Conservation (phyloP, 30 jellyfish, hydroid and myxozoan species). For the Aurelia sp. region DNA sequence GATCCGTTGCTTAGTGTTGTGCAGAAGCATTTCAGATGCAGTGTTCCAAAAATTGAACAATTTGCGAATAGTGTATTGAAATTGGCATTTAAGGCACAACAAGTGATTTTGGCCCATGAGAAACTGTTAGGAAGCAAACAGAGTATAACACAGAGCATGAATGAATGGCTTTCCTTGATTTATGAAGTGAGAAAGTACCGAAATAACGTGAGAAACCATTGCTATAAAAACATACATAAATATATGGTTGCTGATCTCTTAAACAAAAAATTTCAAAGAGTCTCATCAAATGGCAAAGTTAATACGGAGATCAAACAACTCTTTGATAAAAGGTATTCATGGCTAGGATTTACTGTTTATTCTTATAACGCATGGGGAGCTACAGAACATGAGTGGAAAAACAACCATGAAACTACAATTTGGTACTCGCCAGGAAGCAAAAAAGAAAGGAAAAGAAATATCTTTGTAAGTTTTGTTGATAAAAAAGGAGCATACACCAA, state of each 20-base stretch:
- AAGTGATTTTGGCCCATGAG: slow-evolving; percentile 25
- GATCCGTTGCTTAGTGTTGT: slow-evolving; percentile 6
- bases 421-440: slow-evolving; percentile 33
- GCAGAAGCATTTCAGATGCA: not conserved
- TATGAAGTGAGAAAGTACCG: not conserved
- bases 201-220: not conserved
- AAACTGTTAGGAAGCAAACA: slow-evolving; percentile 19
- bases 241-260: not conserved
- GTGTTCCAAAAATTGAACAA: not conserved
- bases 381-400: too few species aligned
- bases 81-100: slow-evolving; percentile 25
- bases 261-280: slow-evolving; percentile 8
- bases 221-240: not conserved
- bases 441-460: slow-evolving; percentile 27
- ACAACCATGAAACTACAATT: too few species aligned
- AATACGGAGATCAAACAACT: not conserved
- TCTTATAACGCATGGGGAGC: not conserved
- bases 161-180: slow-evolving; percentile 10
- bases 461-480: slow-evolving; percentile 23
- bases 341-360: slow-evolving; percentile 8
- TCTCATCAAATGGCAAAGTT: too few species aligned
- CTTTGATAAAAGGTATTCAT: slow-evolving; percentile 3
- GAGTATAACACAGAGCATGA: slow-evolving; percentile 1
- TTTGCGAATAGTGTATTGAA: slow-evolving; percentile 2
- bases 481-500: slow-evolving; percentile 29